Evolutionary conservation across 2,888 invertebrate species (phyloP).

Genomic region (Machimus rusticus): DNA sequence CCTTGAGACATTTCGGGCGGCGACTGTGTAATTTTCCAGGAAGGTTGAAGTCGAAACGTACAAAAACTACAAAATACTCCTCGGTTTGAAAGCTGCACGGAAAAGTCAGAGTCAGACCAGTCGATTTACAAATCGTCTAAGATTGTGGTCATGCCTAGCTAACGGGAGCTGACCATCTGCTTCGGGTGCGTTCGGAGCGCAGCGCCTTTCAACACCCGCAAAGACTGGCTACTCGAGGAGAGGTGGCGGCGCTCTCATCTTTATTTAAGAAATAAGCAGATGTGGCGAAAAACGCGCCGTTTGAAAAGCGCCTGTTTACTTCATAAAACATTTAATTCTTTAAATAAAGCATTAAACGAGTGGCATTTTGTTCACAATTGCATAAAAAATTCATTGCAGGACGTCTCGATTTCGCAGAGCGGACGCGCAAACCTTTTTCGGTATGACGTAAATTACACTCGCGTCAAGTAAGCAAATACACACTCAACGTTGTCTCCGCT

Average conservation of each 20-base stretch:
- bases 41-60: slow-evolving; percentile 2
- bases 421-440: too few species aligned
- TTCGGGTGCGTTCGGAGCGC: neutral
- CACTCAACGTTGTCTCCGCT: too few species aligned
- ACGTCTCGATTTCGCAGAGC: too few species aligned
- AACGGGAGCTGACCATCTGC: neutral
- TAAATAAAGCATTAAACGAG: neutral
- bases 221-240: neutral
- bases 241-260: neutral
- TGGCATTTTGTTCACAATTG: neutral
- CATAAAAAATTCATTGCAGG: neutral
- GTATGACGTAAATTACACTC: too few species aligned
- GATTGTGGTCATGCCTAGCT: neutral
- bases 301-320: too few species aligned
- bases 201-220: too few species aligned
- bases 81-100: neutral
- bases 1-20: slow-evolving; percentile 13
- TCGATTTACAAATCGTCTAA: neutral
- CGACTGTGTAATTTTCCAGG: neutral
- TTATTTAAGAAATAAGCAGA: neutral
- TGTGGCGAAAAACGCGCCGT: too few species aligned
- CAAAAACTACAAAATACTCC: neutral
- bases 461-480: too few species aligned
- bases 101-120: slow-evolving; percentile 8
- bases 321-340: neutral